Base-by-base conservation (phyloP, 2,888 invertebrate species). In the Pristionchus fissidentatus region DNA sequence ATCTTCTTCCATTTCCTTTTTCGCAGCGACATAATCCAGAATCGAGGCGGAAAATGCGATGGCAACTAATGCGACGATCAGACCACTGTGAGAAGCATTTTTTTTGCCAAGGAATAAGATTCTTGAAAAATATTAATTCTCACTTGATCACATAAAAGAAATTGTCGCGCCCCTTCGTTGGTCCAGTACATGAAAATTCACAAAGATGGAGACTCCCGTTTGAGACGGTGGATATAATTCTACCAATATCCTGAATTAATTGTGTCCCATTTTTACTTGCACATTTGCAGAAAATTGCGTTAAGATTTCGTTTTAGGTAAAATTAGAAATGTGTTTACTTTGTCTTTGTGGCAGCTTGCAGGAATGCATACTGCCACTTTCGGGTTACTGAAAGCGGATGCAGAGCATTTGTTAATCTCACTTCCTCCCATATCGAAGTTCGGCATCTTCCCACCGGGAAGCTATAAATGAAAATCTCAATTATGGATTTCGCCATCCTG, bases 111-210 rank as follows among this genome's bases (percentile, higher is more conserved):
- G 22, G 22, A 38, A n/a, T n/a, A n/a, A 35, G 7, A 66, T 15
- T 3, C 8, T n/a, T 26, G 26, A 5, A 26, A 57, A 29, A 57
- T 26, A 29, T 57, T n/a, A 26, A 10, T 62, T 32, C 38, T 4
- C 3, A 75, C 75, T 75, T 75, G 75, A 46, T 38, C 1, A 49
- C 3, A 7, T 49, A 75, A 46, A 75, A 75, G 75, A 75, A 75
- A 1, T 13, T 3, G 32, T 49, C 46, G 10, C 13, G 26, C n/a
- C 29, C 75, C 3, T 46, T 19, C 43, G 32, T 49, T 13, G 75
- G 46, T 2, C 75, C 75, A 0, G 29, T 46, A 49, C 75, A 75
- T 7, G 75, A 5, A 3, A 75, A 26, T 7, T 75, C 75, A 38
- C 75, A 75, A 7, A 75, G 1, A 3, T 26, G 38, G 29, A 46